phyloP scores from a whole-genome alignment of 2,888 invertebrate genomes.

The Synanthedon vespiformis region DNA sequence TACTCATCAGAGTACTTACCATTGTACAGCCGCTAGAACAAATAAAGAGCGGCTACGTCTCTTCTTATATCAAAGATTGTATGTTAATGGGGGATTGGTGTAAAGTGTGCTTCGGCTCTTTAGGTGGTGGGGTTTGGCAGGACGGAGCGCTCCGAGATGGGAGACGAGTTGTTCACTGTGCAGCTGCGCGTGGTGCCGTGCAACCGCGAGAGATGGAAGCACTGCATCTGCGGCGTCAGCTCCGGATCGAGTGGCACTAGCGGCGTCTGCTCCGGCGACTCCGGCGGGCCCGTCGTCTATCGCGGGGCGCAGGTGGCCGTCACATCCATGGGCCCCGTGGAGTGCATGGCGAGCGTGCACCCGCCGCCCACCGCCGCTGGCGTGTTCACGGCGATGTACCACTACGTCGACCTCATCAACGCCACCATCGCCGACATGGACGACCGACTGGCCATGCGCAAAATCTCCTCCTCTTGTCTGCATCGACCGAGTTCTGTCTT shows the following conservation, averaged over 20 bases:
- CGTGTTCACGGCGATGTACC: constrained; percentile 44
- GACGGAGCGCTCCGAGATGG: constrained; percentile 27
- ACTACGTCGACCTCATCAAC: constrained; percentile 37
- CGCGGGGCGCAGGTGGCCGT: constrained; percentile 33
- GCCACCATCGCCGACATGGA: constrained; percentile 35
- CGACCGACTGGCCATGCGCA: constrained; percentile 23
- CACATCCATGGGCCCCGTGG: constrained; percentile 47
- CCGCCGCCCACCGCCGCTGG: constrained; percentile 26
- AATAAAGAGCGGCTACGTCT: too few relatives aligned
- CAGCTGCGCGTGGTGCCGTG: constrained; percentile 31
- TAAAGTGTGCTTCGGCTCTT: not conserved
- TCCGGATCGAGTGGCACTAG: constrained; percentile 8
- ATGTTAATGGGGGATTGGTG: not conserved
- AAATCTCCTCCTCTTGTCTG: constrained; percentile 1
- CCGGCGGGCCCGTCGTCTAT: constrained; percentile 46
- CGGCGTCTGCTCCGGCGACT: constrained; percentile 56
- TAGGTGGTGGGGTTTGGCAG: constrained; percentile 51
- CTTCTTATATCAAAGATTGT: not conserved
- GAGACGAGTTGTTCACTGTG: constrained; percentile 38
- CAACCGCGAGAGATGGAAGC: constrained; percentile 32
- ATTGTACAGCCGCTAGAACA: not conserved
- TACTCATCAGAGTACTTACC: too few relatives aligned
- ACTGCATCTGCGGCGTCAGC: constrained; percentile 34
- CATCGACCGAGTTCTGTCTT: too few relatives aligned
- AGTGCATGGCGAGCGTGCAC: constrained; percentile 14